Evolutionary conservation across 2,888 invertebrate species (phyloP).

Genomic region (Amaurobius ferox): DNA sequence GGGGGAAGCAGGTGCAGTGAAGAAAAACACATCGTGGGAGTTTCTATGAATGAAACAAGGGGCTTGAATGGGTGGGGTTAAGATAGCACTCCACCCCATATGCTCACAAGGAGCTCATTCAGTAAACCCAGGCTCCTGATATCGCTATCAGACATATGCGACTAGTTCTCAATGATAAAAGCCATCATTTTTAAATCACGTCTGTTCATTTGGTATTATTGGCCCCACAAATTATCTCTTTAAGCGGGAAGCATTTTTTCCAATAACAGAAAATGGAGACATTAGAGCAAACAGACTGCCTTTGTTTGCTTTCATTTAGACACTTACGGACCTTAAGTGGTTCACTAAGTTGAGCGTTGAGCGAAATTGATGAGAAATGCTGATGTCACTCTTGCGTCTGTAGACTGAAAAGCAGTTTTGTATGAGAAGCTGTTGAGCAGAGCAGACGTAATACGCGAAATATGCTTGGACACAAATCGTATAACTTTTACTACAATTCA

Average conservation of each 20-base stretch:
- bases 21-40: slow-evolving; percentile 44
- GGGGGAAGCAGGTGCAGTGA: slow-evolving; percentile 54
- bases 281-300: slow-evolving; percentile 28
- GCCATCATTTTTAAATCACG: slow-evolving; percentile 39
- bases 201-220: slow-evolving; percentile 32
- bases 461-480: no score
- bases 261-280: slow-evolving; percentile 48
- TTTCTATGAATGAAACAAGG: slow-evolving; percentile 29
- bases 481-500: no score
- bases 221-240: slow-evolving; percentile 42
- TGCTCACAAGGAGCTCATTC: slow-evolving; percentile 45
- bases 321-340: not conserved
- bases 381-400: not conserved
- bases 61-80: slow-evolving; percentile 23
- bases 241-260: slow-evolving; percentile 30
- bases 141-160: slow-evolving; percentile 28
- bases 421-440: no score
- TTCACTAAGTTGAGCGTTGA: not conserved
- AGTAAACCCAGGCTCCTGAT: slow-evolving; percentile 21
- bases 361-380: not conserved
- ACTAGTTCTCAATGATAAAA: slow-evolving; percentile 54
- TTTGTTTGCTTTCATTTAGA: slow-evolving; percentile 28
- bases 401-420: no score
- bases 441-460: no score
- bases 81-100: slow-evolving; percentile 3